A percentile compares a stretch with the other conserved stretches of the same genome.
Evolutionary conservation across 2,888 invertebrate species (phyloP).

Genomic region (Himalopsyche anomala): DNA sequence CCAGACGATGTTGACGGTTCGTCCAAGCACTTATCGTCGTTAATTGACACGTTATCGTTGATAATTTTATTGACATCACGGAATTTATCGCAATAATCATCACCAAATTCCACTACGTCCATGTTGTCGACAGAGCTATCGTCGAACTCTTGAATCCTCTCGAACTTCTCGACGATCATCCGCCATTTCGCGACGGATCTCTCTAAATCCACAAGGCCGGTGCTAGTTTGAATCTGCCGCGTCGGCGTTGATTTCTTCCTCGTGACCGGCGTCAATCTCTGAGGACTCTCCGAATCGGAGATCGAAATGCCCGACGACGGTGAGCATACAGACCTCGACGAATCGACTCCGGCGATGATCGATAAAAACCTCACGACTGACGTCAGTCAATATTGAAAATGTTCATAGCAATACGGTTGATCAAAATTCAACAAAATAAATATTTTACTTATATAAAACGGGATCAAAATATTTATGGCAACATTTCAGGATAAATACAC

Average conservation of each 20-base stretch:
- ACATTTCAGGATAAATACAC: no score
- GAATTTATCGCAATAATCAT: neutral
- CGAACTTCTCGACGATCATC: conserved; percentile 47
- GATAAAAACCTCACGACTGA: neutral
- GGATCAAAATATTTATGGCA: no score
- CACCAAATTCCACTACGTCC: neutral
- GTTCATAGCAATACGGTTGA: no score
- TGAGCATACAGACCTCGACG: neutral
- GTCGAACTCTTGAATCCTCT: neutral
- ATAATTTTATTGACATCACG: neutral
- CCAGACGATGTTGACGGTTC: neutral
- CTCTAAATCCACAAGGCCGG: neutral
- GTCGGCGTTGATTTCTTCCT: neutral
- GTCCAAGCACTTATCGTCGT: neutral
- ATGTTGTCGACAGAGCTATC: conserved; percentile 32
- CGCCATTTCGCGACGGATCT: conserved; percentile 53
- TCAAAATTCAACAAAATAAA: no score
- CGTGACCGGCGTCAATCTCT: neutral
- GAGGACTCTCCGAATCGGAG: conserved; percentile 15
- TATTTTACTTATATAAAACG: no score
- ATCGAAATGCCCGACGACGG: conserved; percentile 22
- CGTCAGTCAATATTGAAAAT: no score
- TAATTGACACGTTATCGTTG: neutral
- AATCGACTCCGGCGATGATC: neutral
- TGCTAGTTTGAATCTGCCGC: neutral